phyloP scores from a whole-genome alignment of 1,140 invertebrate genomes.

The Sitophilus oryzae region DNA sequence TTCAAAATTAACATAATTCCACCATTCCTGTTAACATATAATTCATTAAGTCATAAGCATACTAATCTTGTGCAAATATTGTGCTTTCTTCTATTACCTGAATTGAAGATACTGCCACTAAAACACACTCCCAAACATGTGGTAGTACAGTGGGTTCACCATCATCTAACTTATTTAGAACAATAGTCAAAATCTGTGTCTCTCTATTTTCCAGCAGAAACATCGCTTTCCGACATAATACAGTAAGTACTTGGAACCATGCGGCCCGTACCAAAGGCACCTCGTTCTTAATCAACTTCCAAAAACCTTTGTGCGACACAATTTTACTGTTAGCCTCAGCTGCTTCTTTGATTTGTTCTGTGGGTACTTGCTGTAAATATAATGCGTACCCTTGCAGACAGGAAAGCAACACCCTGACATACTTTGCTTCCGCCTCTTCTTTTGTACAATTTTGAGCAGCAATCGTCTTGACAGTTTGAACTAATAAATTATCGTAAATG shows the following conservation, averaged over 20 bases:
- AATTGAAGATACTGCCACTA: slow-evolving; percentile 54
- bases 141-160: slow-evolving; percentile 59
- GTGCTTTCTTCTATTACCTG: no score
- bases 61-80: no score
- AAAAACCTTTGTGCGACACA: slow-evolving; percentile 61
- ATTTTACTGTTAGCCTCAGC: slow-evolving; percentile 49
- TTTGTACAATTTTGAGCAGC: slow-evolving; percentile 50
- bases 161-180: slow-evolving; percentile 66
- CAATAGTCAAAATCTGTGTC: slow-evolving; percentile 52
- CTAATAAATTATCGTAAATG: slow-evolving; percentile 62
- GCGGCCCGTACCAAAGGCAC: slow-evolving; percentile 52
- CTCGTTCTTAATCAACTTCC: slow-evolving; percentile 62
- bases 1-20: slow-evolving; percentile 59
- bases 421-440: slow-evolving; percentile 70
- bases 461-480: slow-evolving; percentile 58
- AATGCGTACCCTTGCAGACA: slow-evolving; percentile 62
- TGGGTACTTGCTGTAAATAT: slow-evolving; percentile 52
- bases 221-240: slow-evolving; percentile 52
- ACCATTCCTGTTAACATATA: slow-evolving; percentile 51
- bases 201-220: slow-evolving; percentile 48
- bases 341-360: slow-evolving; percentile 49
- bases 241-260: slow-evolving; percentile 61
- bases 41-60: neutral
- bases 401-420: slow-evolving; percentile 60
- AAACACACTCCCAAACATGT: slow-evolving; percentile 64